Conservation (phyloP, 2,113 vertebrate species). For the Megatriorchis doriae region DNA sequence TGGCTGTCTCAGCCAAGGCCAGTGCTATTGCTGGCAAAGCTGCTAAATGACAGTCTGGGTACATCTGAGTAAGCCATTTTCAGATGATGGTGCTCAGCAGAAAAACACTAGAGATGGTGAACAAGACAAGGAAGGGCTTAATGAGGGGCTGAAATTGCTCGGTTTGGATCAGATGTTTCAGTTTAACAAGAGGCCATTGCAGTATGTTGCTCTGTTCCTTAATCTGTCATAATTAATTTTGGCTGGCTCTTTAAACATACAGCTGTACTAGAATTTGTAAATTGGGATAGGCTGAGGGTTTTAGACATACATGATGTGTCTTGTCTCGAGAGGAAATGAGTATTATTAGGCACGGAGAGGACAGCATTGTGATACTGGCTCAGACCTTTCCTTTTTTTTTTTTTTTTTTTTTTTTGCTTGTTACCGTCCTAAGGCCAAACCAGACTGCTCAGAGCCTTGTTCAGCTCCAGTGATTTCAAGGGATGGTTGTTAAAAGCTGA, state of each 20-base stretch:
- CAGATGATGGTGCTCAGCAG: background rate
- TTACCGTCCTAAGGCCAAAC: background rate
- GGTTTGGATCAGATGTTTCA: background rate
- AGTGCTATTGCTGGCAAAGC: background rate
- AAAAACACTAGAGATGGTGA: background rate
- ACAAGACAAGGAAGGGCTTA: background rate
- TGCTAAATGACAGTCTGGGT: background rate
- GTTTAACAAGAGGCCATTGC: background rate
- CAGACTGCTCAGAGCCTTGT: background rate
- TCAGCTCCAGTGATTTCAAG: background rate
- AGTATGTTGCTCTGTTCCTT: background rate
- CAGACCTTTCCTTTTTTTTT: background rate
- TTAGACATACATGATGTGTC: background rate
- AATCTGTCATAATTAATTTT: conserved; percentile 33
- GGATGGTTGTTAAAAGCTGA: background rate
- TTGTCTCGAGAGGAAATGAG: background rate
- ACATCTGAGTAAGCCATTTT: background rate
- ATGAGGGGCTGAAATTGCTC: background rate
- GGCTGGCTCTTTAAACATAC: conserved; percentile 11
- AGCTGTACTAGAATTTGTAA: background rate
- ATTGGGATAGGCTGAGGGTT: background rate
- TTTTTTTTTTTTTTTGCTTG: background rate
- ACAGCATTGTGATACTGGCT: background rate
- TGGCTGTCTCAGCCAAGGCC: background rate
- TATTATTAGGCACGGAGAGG: background rate